These are phyloP conservation scores for Cynoglossus semilaevis DNA, from an alignment of 2,113 vertebrate genomes.

Conservation along the genomic window DNA sequence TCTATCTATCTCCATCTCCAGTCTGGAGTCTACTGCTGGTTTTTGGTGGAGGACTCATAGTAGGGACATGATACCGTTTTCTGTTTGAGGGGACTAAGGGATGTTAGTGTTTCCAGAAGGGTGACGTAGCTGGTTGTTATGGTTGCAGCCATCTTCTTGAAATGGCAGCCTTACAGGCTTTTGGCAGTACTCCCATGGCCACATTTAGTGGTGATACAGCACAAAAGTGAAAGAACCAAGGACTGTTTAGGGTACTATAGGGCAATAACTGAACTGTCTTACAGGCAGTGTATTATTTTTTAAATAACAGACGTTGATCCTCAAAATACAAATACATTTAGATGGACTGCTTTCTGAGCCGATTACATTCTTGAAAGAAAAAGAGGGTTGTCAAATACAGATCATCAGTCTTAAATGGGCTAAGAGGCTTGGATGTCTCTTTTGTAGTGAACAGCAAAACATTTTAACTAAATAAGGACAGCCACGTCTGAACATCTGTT, in stretches of 20 bases:
- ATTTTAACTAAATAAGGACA: no score
- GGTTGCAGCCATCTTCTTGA: conserved; percentile 53
- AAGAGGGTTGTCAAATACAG: no score
- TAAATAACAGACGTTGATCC: not conserved
- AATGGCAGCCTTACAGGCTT: conserved; percentile 56
- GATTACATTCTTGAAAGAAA: not conserved
- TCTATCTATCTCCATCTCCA: conserved; percentile 3
- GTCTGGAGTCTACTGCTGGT: not conserved
- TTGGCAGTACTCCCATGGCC: conserved; percentile 63
- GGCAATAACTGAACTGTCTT: conserved; percentile 7
- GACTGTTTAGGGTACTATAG: not conserved
- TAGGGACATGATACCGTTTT: conserved; percentile 12
- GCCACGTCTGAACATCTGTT: no score
- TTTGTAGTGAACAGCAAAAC: no score
- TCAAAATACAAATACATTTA: no score
- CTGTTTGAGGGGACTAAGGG: conserved; percentile 11
- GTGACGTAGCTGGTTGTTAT: conserved; percentile 58
- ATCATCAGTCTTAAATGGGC: no score
- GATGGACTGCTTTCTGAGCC: not conserved
- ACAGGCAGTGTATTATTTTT: conserved; percentile 11
- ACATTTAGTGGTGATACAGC: conserved; percentile 64
- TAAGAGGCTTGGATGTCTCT: no score
- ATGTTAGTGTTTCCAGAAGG: conserved; percentile 26
- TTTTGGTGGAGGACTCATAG: conserved; percentile 16
- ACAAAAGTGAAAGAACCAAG: conserved; percentile 46